Evolutionary conservation across 2,888 invertebrate species (phyloP).

Genomic region (Lochmaea crataegi): DNA sequence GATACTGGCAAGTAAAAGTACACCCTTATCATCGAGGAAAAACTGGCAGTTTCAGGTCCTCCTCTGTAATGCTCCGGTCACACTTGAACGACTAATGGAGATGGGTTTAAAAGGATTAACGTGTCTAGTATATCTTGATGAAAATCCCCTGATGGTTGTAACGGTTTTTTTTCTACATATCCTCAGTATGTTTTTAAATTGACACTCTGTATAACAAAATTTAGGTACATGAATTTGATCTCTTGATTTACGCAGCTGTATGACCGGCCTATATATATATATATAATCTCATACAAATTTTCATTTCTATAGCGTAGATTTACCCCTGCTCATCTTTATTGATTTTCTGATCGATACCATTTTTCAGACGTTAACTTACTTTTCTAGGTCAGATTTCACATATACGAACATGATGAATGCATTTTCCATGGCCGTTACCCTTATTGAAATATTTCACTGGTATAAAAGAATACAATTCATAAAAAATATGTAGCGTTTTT

Average conservation of each 20-base stretch:
- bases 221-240: no score
- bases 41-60: no score
- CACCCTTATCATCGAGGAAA: no score
- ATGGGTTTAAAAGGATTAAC: no score
- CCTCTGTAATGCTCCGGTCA: no score
- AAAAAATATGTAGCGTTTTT: not conserved
- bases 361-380: constrained; percentile 46
- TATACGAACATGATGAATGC: constrained; percentile 19
- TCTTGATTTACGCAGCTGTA: not conserved
- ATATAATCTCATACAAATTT: constrained; percentile 5
- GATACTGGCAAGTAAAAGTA: no score
- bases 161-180: no score
- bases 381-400: constrained; percentile 46
- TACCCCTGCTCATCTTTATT: constrained; percentile 41
- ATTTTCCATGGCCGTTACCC: constrained; percentile 18
- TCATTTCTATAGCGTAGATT: constrained; percentile 12
- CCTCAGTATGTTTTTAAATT: no score
- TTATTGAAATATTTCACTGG: not conserved
- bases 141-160: no score
- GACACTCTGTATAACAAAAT: no score
- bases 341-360: constrained; percentile 48
- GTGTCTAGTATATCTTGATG: no score
- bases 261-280: not conserved
- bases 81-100: no score
- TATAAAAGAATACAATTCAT: not conserved